Percentiles rank a stretch among this genome's conserved stretches.
phyloP scores from a whole-genome alignment of 2,888 invertebrate genomes.

The Monopis laevigella region DNA sequence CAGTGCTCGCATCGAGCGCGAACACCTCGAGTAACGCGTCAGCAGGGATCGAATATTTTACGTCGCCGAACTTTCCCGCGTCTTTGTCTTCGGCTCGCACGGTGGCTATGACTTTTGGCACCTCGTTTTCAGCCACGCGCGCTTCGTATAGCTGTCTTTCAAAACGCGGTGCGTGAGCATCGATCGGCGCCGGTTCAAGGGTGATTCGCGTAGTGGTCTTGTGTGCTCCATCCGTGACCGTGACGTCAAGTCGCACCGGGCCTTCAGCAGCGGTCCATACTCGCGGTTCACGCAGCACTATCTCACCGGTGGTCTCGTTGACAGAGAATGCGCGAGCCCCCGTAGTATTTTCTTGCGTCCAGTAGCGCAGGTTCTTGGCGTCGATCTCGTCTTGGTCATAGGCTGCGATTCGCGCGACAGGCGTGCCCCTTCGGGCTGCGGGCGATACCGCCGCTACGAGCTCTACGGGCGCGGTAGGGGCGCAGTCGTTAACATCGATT shows the following conservation, averaged over 20 bases:
- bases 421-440: slow-evolving; percentile 78
- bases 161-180: slow-evolving; percentile 83
- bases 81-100: slow-evolving; percentile 84
- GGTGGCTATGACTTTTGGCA: slow-evolving; percentile 78
- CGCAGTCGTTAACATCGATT: slow-evolving; percentile 88
- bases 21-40: slow-evolving; percentile 77
- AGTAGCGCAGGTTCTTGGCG: slow-evolving; percentile 69
- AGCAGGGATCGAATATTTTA: slow-evolving; percentile 84
- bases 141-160: slow-evolving; percentile 81
- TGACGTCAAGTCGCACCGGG: slow-evolving; percentile 78
- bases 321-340: slow-evolving; percentile 83
- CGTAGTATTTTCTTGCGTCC: slow-evolving; percentile 79
- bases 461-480: too few species aligned
- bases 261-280: slow-evolving; percentile 34
- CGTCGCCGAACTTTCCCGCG: slow-evolving; percentile 76
- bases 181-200: slow-evolving; percentile 80
- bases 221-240: slow-evolving; percentile 95
- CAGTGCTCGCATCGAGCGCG: slow-evolving; percentile 75
- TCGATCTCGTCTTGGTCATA: slow-evolving; percentile 88
- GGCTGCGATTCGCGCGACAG: slow-evolving; percentile 87
- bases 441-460: slow-evolving; percentile 81
- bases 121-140: slow-evolving; percentile 82
- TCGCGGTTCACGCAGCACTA: slow-evolving; percentile 73
- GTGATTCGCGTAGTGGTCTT: slow-evolving; percentile 87
- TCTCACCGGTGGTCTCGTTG: slow-evolving; percentile 75